Conservation (phyloP, 2,888 invertebrate genomes). For the Perizoma flavofasciatum region DNA sequence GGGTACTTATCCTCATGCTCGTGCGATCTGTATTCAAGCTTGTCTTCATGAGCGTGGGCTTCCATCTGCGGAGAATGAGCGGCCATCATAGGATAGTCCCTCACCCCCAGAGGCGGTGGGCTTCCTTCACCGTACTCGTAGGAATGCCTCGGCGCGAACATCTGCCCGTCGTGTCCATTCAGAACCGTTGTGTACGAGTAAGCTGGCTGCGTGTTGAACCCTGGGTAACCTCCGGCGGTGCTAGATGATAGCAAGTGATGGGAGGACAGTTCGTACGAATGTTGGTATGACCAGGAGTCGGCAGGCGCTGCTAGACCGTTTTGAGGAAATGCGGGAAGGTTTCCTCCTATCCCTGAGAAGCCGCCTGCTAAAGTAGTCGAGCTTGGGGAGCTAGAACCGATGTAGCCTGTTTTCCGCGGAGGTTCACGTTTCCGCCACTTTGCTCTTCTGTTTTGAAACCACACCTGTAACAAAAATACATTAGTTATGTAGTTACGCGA, state of each 20-base stretch:
- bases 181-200: slow-evolving; percentile 87
- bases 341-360: slow-evolving; percentile 77
- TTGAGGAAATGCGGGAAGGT: slow-evolving; percentile 83
- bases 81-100: slow-evolving; percentile 87
- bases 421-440: slow-evolving; percentile 98
- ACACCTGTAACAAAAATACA: slow-evolving; percentile 77
- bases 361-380: slow-evolving; percentile 87
- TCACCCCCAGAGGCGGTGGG: slow-evolving; percentile 85
- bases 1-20: slow-evolving; percentile 78
- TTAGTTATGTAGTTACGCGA: too few relatives aligned
- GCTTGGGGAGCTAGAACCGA: slow-evolving; percentile 87
- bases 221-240: slow-evolving; percentile 84
- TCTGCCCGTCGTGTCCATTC: slow-evolving; percentile 89
- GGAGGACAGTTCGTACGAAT: slow-evolving; percentile 90
- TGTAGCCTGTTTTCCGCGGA: slow-evolving; percentile 93
- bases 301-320: slow-evolving; percentile 86
- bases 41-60: slow-evolving; percentile 80
- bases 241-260: slow-evolving; percentile 90
- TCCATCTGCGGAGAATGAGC: slow-evolving; percentile 85
- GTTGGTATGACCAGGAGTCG: slow-evolving; percentile 92
- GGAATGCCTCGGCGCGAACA: slow-evolving; percentile 87
- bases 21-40: slow-evolving; percentile 72
- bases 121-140: slow-evolving; percentile 85
- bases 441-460: slow-evolving; percentile 96
- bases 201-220: slow-evolving; percentile 84